Conservation (phyloP, 2,113 vertebrate species). For the Orthonyx spaldingii region DNA sequence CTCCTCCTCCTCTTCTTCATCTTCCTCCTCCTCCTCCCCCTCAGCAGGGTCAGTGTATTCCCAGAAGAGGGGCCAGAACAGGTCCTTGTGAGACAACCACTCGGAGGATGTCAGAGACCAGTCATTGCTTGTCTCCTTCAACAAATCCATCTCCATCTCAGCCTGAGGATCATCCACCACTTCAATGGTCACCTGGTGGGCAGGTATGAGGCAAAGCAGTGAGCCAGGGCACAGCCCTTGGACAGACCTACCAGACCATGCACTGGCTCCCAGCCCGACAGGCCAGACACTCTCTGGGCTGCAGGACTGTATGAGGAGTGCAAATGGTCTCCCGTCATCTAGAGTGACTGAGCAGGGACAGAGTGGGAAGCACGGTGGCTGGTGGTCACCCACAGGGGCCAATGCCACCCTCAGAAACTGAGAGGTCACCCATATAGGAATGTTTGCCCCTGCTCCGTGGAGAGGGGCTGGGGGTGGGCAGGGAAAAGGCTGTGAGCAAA, state of each 20-base stretch:
- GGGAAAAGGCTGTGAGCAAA: not conserved
- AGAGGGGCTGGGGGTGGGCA: rapidly evolving
- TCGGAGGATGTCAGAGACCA: slow-evolving; percentile 79
- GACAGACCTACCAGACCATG: not conserved
- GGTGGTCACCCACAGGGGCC: not conserved
- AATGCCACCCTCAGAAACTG: not conserved
- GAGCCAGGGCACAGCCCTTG: not conserved
- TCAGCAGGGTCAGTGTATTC: slow-evolving; percentile 78
- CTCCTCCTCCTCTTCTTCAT: slow-evolving; percentile 26
- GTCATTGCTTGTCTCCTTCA: slow-evolving; percentile 77
- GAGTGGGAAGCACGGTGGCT: not conserved
- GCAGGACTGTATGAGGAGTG: rapidly evolving
- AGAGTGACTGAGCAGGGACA: not conserved
- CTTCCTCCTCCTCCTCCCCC: slow-evolving; percentile 52
- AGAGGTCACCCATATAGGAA: not conserved
- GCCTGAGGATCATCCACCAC: slow-evolving; percentile 86
- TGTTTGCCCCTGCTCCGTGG: not conserved
- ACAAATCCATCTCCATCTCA: slow-evolving; percentile 85
- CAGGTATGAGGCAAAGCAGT: not conserved
- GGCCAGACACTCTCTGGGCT: not conserved
- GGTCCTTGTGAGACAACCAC: slow-evolving; percentile 80
- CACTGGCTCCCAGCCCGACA: not conserved
- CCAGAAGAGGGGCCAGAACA: slow-evolving; percentile 92
- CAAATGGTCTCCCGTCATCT: not conserved
- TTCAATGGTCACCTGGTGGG: slow-evolving; percentile 84